Percentiles rank a stretch among this genome's conserved stretches.
phyloP scores from a whole-genome alignment of 2,888 invertebrate species.

The Hydropsyche betteni region DNA sequence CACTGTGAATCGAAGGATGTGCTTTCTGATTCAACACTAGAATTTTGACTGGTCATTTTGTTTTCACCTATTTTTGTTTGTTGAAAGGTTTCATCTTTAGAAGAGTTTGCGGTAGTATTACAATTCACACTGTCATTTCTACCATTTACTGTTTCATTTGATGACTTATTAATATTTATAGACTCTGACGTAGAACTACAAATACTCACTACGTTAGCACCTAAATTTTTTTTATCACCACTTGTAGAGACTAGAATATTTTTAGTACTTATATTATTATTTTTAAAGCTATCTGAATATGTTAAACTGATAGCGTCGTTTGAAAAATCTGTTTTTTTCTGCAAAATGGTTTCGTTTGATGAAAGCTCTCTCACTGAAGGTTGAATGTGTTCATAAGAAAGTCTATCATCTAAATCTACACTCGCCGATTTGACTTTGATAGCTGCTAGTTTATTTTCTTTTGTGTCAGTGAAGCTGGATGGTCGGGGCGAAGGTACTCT shows the following conservation, averaged over 20 bases:
- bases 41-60: no score
- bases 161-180: background rate
- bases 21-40: no score
- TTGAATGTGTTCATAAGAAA: conserved; percentile 35
- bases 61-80: no score
- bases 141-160: conserved; percentile 10
- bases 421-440: conserved; percentile 52
- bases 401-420: conserved; percentile 51
- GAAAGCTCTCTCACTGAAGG: background rate
- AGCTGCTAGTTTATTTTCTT: conserved; percentile 47
- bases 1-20: no score
- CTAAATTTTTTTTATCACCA: conserved; percentile 33
- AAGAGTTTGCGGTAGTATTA: background rate
- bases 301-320: conserved; percentile 30
- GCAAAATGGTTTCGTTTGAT: conserved; percentile 6
- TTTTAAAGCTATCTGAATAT: conserved; percentile 35
- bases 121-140: background rate
- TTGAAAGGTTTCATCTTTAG: no score
- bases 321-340: conserved; percentile 6
- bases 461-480: conserved; percentile 22
- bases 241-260: conserved; percentile 37
- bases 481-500: conserved; percentile 65
- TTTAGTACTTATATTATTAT: conserved; percentile 28
- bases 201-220: conserved; percentile 42
- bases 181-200: conserved; percentile 29